Base-by-base conservation (phyloP, 1,140 invertebrate species). In the Drosophila nikananu region DNA sequence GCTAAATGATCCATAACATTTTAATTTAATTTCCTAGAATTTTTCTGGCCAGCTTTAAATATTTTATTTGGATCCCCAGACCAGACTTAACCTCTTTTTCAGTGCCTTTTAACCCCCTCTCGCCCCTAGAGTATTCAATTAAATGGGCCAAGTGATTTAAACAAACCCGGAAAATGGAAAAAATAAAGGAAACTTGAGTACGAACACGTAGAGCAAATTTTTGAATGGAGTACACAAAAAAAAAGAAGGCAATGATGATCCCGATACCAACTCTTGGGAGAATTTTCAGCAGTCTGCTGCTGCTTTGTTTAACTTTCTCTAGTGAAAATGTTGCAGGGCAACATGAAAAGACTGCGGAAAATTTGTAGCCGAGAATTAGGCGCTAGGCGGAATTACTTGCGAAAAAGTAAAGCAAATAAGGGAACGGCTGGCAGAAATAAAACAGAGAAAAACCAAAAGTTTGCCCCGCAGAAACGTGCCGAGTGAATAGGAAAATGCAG, bases 381-480 rank as follows among this genome's bases (percentile, higher is more conserved):
- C 84, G 73, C 73, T 81, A 83, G 77, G 72, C 60, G 77, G 80
- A 83, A 87, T 83, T 82, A 75, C 77, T 87, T 77, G 77, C 77
- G 52, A 73, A 73, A 83, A 83, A 87, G 77, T 78, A 89, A 84
- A 81, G 62, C 80, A 86, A 86, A 86, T 80, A 86, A 71, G 86
- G 63, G 67, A 73, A 63, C 62, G 68, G 48, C 46, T 70, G 80
- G 82, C 32, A 17, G 21, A n/a, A 39, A 9, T 13, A 35, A 35
- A 57, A 37, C 57, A 67, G n/a, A 32, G 4, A 39, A 58, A 72
- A 75, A 61, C 74, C 52, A 72, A 83, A 89, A 84, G 54, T 81
- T 86, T 83, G 58, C 75, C 72, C 72, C 73, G 67, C 74, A 49
- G 35, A 64, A 77, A 63, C 77, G 75, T 78, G 75, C 65, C 37